Evolutionary conservation across 2,888 invertebrate species (phyloP).

Genomic region (Chaetogeoica ovagalla): DNA sequence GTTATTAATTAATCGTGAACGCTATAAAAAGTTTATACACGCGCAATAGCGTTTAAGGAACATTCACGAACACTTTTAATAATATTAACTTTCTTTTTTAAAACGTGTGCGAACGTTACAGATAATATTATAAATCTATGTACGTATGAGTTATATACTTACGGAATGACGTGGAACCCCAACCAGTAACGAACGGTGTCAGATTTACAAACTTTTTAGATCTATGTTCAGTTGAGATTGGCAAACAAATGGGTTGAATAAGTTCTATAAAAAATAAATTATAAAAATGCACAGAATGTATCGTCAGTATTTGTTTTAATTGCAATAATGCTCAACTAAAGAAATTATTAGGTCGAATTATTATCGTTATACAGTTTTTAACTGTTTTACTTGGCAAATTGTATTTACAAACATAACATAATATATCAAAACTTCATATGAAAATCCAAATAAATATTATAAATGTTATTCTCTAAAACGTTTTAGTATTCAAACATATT

Average conservation of each 20-base stretch:
- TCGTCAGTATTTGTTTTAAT: background rate
- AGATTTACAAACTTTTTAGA: conserved; percentile 64
- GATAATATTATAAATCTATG: background rate
- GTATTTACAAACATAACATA: no score
- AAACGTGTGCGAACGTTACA: background rate
- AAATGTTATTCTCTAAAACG: no score
- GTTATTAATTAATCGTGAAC: background rate
- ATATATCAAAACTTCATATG: no score
- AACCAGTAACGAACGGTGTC: conserved; percentile 77
- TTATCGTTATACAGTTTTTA: no score
- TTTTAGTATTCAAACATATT: no score
- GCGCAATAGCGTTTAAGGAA: background rate
- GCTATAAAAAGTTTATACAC: no score
- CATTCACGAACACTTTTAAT: background rate
- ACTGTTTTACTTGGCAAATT: no score
- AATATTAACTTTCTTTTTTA: background rate
- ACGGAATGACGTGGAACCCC: conserved; percentile 77
- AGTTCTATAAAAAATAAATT: conserved; percentile 62
- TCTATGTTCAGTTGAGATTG: conserved; percentile 64
- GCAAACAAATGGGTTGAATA: conserved; percentile 77
- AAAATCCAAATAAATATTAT: no score
- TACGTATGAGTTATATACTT: conserved; percentile 60
- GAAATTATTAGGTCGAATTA: no score
- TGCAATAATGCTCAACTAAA: no score
- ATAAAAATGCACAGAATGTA: background rate